Evolutionary conservation across 1,140 invertebrate genomes (phyloP), one percentile per base, ranked within the genome.

Genomic region (Stegodyphus mimosarum): DNA sequence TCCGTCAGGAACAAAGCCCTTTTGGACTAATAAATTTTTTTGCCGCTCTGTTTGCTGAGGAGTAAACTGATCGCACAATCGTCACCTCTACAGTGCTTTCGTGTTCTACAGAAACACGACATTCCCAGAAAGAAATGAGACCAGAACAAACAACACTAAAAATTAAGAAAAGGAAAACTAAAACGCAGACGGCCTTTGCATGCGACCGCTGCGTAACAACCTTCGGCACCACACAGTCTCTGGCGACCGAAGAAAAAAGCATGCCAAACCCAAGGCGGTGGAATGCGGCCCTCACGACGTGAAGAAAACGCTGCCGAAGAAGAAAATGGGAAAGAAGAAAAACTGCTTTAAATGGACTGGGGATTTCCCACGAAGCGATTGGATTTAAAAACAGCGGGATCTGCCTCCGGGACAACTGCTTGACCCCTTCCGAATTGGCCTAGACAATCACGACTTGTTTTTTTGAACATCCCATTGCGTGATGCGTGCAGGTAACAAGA

Each of bases 221-320:
- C 73, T 17, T 6, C 51, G 78, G 78, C 78, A 80, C 78, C 78
- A 80, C 67, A 71, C 78, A 70, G 78, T 80, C 78, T 80, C 49
- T 17, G 64, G 60, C 78, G 53, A 71, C 33, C 33, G 33, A 33
- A 33, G 3, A 33, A 33, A 33, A 33, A 33, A 33, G 33, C 33
- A 33, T 33, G 33, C 33, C 33, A 33, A 33, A 33, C 33, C 33
- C 33, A 33, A 33, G 33, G 33, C 33, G 33, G 33, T 33, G 33
- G 33, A 33, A 33, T 33, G 33, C 33, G 33, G 33, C 33, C 33
- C 33, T 33, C 33, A 33, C 33, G 10, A 71, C 6, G 33, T 18
- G 49, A 71, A 9, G 49, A 71, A 71, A 71, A 51, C 1, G 55
- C 55, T 60, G 55, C 15, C 7, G 73, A 63, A 9, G 73, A 55